Evolutionary conservation across 2,113 vertebrate species (phyloP).

Genomic region (Bothrops jararaca): DNA sequence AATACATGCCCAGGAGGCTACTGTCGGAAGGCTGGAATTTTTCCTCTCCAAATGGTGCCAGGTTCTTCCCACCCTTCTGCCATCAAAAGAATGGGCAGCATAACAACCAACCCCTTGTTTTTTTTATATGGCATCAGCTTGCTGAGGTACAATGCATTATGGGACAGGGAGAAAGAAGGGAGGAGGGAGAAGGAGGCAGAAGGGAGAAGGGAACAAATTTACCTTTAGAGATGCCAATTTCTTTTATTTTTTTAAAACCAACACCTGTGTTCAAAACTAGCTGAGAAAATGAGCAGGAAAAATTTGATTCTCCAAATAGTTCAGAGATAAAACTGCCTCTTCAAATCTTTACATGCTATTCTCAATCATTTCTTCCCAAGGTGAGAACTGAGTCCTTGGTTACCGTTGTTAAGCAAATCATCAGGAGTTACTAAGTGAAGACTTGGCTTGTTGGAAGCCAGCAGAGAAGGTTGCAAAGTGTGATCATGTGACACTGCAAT

Average conservation of each 20-base stretch:
- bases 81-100: slow-evolving; percentile 38
- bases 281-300: neutral
- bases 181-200: neutral
- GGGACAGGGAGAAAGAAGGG: slow-evolving; percentile 54
- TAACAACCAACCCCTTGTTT: slow-evolving; percentile 12
- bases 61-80: slow-evolving; percentile 51
- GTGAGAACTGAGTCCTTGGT: neutral
- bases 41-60: slow-evolving; percentile 19
- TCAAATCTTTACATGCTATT: neutral
- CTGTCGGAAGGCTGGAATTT: neutral
- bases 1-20: neutral
- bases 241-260: neutral
- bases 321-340: neutral
- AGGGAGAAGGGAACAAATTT: neutral
- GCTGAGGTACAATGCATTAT: slow-evolving; percentile 61
- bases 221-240: neutral
- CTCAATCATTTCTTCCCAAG: neutral
- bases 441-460: neutral
- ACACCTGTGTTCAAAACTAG: neutral
- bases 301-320: neutral
- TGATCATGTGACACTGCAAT: neutral
- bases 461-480: neutral
- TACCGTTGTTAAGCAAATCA: neutral
- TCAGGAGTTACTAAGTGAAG: neutral
- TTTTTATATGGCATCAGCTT: slow-evolving; percentile 69